A percentile compares a stretch with the other conserved stretches of the same genome.
Evolutionary conservation across 2,113 vertebrate genomes (phyloP).

Genomic region (Leiothrix lutea): DNA sequence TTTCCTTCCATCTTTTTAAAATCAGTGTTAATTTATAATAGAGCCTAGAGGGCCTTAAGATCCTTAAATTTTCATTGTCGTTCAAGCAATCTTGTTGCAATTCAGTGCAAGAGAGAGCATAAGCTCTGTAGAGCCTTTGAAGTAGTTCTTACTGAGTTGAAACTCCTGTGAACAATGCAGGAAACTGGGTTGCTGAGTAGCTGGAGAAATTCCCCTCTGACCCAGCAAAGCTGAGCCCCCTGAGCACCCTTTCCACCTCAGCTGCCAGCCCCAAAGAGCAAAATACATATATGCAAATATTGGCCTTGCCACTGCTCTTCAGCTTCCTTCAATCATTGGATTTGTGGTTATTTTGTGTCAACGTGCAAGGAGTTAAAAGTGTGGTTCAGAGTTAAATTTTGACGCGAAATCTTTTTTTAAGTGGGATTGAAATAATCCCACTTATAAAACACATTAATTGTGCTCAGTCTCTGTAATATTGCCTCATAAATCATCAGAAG

Average conservation of each 20-base stretch:
- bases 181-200: not conserved
- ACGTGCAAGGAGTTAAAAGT: not conserved
- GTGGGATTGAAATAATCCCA: not conserved
- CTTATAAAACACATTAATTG: not conserved
- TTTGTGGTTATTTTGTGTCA: not conserved
- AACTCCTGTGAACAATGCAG: not conserved
- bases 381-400: not conserved
- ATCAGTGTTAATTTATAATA: not conserved
- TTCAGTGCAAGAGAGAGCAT: not conserved
- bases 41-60: not conserved
- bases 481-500: not conserved
- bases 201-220: not conserved
- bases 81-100: constrained; percentile 1
- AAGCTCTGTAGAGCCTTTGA: not conserved
- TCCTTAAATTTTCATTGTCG: constrained; percentile 7
- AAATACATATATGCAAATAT: not conserved
- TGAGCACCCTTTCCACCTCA: not conserved
- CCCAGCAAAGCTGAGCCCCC: not conserved
- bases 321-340: not conserved
- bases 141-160: not conserved
- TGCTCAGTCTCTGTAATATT: not conserved
- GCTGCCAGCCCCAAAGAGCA: not conserved
- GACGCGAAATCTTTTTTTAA: not conserved
- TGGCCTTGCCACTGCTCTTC: not conserved
- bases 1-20: not conserved